A percentile compares a stretch with the other conserved stretches of the same genome.
Conservation (phyloP, 2,797 vertebrate species). For the Catharus ustulatus region DNA sequence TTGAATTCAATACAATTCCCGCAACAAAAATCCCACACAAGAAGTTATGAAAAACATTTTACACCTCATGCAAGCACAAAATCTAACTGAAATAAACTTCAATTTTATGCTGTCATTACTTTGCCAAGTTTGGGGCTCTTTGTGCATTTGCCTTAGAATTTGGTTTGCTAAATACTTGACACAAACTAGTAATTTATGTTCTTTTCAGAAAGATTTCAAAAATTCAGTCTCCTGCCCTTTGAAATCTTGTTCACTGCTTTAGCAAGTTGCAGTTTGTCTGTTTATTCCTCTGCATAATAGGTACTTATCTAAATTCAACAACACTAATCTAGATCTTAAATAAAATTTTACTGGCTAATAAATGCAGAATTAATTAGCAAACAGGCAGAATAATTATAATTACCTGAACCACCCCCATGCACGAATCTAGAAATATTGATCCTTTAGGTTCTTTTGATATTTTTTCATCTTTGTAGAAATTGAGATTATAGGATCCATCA, state of each 20-base stretch:
- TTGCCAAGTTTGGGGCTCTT: not conserved
- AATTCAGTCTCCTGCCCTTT: not conserved
- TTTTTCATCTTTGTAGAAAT: constrained; percentile 99
- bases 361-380: not conserved
- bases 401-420: constrained; percentile 98
- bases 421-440: constrained; percentile 98
- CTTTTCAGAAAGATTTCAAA: not conserved
- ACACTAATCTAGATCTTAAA: not conserved
- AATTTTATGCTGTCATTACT: not conserved
- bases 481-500: constrained; percentile 97
- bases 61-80: constrained; percentile 9
- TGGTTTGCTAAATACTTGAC: not conserved
- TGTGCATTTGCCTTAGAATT: not conserved
- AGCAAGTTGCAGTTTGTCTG: not conserved
- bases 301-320: not conserved
- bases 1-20: constrained; percentile 46
- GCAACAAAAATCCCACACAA: constrained; percentile 59
- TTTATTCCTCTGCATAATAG: not conserved
- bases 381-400: not conserved
- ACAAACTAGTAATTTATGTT: not conserved
- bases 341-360: not conserved
- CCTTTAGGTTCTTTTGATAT: constrained; percentile 99
- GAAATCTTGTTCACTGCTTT: not conserved
- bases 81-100: not conserved
- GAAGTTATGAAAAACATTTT: constrained; percentile 49